These are phyloP conservation scores for Monopis laevigella DNA, from an alignment of 2,888 invertebrate species.

Conservation along the genomic window DNA sequence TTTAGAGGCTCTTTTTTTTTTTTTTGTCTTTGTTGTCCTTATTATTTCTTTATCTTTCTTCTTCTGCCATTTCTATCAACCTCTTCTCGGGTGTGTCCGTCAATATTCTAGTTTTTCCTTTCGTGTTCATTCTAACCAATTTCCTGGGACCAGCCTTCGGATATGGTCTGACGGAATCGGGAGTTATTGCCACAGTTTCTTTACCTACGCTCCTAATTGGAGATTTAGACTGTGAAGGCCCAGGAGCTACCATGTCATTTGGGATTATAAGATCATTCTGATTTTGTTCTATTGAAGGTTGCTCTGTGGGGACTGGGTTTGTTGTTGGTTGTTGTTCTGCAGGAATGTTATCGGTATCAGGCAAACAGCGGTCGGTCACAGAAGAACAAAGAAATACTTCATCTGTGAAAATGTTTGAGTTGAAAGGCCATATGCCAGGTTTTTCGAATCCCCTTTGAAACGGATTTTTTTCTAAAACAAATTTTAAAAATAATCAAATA, in stretches of 20 bases:
- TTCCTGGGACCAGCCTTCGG: slow-evolving; percentile 5
- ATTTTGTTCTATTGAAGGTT: slow-evolving; percentile 6
- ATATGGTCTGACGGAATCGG: slow-evolving; percentile 7
- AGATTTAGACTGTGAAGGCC: slow-evolving; percentile 2
- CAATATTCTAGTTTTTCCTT: slow-evolving; percentile 4
- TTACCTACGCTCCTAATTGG: slow-evolving; percentile 6
- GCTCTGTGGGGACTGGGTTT: slow-evolving; percentile 2
- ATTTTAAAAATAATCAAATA: too few relatives aligned
- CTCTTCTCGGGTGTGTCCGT: slow-evolving; percentile 7
- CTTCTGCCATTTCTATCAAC: slow-evolving; percentile 3
- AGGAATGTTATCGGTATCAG: slow-evolving; percentile 6
- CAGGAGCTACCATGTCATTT: slow-evolving; percentile 7
- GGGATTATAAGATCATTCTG: background rate
- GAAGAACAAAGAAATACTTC: slow-evolving; percentile 14
- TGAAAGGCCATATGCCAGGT: slow-evolving; percentile 15
- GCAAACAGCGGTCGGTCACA: slow-evolving; percentile 14
- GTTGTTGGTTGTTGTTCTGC: slow-evolving; percentile 3
- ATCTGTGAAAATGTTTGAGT: slow-evolving; percentile 14
- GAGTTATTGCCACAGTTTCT: slow-evolving; percentile 6
- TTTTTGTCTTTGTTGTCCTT: slow-evolving; percentile 7
- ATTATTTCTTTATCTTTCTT: slow-evolving; percentile 8
- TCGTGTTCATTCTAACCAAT: background rate
- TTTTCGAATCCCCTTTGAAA: slow-evolving; percentile 13
- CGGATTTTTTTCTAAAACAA: background rate
- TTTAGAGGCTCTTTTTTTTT: slow-evolving; percentile 9